phyloP scores from a whole-genome alignment of 92 coral and sea anemone genomes.

The Bergia puertoricense region DNA sequence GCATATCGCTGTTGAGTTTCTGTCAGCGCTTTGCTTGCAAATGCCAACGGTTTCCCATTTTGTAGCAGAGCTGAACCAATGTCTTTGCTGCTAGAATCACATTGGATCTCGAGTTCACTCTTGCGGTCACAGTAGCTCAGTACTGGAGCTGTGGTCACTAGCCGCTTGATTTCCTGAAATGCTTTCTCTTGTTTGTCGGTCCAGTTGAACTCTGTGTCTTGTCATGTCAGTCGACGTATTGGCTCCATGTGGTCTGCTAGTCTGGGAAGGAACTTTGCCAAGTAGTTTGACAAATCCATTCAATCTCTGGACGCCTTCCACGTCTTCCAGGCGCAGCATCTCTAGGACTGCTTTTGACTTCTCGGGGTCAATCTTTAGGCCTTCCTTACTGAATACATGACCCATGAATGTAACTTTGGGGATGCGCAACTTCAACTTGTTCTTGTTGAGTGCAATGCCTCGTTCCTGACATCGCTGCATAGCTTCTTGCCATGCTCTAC shows the following conservation, averaged over 20 bases:
- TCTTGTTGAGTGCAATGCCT: conserved; percentile 50
- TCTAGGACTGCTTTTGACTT: conserved; percentile 53
- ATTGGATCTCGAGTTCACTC: conserved; percentile 27
- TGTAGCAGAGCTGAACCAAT: conserved; percentile 32
- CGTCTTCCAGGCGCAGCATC: conserved; percentile 54
- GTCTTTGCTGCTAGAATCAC: conserved; percentile 39
- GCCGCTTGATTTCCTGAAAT: conserved; percentile 29
- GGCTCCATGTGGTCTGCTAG: conserved; percentile 32
- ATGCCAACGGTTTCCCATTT: conserved; percentile 34
- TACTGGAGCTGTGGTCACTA: conserved; percentile 40
- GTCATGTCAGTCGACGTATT: conserved; percentile 24
- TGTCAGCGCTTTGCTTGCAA: conserved; percentile 33
- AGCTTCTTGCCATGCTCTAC: conserved; percentile 45
- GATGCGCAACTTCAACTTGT: conserved; percentile 45
- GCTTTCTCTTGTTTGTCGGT: conserved; percentile 38
- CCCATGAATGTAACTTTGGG: conserved; percentile 59
- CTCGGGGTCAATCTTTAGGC: conserved; percentile 53
- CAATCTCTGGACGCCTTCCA: conserved; percentile 41
- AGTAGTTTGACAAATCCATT: conserved; percentile 38
- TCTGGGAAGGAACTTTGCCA: conserved; percentile 37
- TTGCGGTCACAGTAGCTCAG: conserved; percentile 40
- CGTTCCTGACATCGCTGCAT: conserved; percentile 50
- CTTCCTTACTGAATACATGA: conserved; percentile 44
- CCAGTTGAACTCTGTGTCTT: conserved; percentile 32
- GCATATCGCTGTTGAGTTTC: conserved; percentile 41